Evolutionary conservation across 2,888 invertebrate species (phyloP).

Genomic region (Dryobotodes eremita): DNA sequence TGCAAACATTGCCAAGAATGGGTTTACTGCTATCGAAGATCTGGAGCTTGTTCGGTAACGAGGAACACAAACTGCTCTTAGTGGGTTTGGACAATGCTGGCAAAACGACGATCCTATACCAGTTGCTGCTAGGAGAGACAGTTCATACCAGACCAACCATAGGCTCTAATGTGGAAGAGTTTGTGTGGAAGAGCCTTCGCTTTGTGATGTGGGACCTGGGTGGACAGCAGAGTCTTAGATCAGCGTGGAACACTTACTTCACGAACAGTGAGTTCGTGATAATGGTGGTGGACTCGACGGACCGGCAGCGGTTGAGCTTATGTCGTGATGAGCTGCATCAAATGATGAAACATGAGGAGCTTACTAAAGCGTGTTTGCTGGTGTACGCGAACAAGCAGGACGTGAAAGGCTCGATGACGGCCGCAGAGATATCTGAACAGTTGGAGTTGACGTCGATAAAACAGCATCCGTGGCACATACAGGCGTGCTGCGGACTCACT

Average conservation of each 20-base stretch:
- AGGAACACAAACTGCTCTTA: constrained; percentile 99
- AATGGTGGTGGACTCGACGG: constrained; percentile 99
- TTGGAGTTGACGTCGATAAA: constrained; percentile 98
- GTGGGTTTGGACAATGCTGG: constrained; percentile 99
- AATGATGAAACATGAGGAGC: constrained; percentile 98
- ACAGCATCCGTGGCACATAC: constrained; percentile 99
- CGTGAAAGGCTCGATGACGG: constrained; percentile 54
- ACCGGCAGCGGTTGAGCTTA: constrained; percentile 96
- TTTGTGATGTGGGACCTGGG: constrained; percentile 99
- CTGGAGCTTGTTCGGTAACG: constrained; percentile 99
- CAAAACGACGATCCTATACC: constrained; percentile 99
- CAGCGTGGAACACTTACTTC: constrained; percentile 99
- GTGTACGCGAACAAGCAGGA: constrained; percentile 99
- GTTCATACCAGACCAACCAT: constrained; percentile 99
- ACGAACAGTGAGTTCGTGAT: constrained; percentile 99
- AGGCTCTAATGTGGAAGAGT: constrained; percentile 99
- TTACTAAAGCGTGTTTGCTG: constrained; percentile 97
- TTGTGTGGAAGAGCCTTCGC: constrained; percentile 99
- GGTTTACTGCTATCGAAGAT: constrained; percentile 98
- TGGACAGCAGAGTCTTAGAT: constrained; percentile 98
- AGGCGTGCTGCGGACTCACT: constrained; percentile 99
- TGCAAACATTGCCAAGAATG: constrained; percentile 89
- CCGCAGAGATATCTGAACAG: constrained; percentile 54
- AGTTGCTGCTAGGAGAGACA: constrained; percentile 99
- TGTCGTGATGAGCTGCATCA: constrained; percentile 98